Evolutionary conservation across 2,113 vertebrate species (phyloP).

Genomic region (Sciurus niger): DNA sequence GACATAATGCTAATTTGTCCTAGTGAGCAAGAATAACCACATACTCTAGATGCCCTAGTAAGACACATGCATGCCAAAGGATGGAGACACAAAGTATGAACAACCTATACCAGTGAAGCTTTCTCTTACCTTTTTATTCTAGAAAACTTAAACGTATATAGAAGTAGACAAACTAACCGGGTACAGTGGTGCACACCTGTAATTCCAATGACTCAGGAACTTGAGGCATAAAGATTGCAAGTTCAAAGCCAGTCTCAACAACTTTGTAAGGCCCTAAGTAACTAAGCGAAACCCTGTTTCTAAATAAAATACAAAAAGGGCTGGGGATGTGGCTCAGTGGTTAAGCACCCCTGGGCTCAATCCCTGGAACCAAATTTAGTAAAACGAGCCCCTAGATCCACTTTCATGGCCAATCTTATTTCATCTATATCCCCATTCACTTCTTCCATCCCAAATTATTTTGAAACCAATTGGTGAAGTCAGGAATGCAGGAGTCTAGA

Average conservation of each 20-base stretch:
- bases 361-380: not conserved
- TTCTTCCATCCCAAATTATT: slow-evolving; percentile 29
- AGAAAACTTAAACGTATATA: slow-evolving; percentile 3
- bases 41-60: not conserved
- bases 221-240: no score
- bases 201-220: no score
- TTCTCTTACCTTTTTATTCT: slow-evolving; percentile 55
- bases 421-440: not conserved
- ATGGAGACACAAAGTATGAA: not conserved
- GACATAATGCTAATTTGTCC: slow-evolving; percentile 6
- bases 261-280: no score
- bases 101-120: not conserved
- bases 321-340: no score
- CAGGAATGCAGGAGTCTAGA: not conserved
- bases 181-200: no score
- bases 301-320: no score
- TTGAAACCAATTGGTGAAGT: not conserved
- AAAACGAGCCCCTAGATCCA: not conserved
- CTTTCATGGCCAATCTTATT: not conserved
- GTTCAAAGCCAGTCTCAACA: no score
- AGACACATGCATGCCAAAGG: not conserved
- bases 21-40: not conserved
- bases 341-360: no score
- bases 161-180: not conserved
- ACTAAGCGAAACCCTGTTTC: no score